Conservation (phyloP, 2,797 vertebrate species). For the Darevskia mixta region DNA sequence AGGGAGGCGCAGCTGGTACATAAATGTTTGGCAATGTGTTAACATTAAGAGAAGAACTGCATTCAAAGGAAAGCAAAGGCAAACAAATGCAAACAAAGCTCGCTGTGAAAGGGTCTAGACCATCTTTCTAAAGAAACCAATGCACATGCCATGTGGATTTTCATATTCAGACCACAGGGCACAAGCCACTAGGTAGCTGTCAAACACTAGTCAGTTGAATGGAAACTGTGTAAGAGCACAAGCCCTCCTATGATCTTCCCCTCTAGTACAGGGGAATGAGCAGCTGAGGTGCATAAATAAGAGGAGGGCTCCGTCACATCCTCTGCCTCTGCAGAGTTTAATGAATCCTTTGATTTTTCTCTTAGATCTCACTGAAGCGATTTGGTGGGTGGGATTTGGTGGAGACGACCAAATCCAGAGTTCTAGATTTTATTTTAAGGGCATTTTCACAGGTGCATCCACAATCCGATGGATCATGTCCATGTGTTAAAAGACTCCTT, state of each 20-base stretch:
- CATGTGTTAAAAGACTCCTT: background rate
- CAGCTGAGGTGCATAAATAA: background rate
- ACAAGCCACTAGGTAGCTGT: background rate
- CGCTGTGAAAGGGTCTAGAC: background rate
- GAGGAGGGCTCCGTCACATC: background rate
- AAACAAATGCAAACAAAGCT: background rate
- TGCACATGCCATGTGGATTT: background rate
- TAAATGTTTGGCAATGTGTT: background rate
- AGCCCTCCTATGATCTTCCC: background rate
- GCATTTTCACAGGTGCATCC: background rate
- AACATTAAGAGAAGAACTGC: background rate
- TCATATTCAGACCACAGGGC: background rate
- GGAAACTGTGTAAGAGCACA: background rate
- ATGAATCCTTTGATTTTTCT: background rate
- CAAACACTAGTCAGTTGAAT: background rate
- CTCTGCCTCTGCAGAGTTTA: background rate
- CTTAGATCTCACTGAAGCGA: background rate
- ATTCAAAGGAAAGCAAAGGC: background rate
- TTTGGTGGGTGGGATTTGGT: background rate
- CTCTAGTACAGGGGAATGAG: background rate
- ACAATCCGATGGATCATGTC: background rate
- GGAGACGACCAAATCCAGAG: background rate
- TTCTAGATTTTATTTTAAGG: background rate
- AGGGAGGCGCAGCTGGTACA: background rate
- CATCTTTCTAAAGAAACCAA: background rate